Conservation (phyloP, 2,113 vertebrate species). For the Halcyon malimbica region DNA sequence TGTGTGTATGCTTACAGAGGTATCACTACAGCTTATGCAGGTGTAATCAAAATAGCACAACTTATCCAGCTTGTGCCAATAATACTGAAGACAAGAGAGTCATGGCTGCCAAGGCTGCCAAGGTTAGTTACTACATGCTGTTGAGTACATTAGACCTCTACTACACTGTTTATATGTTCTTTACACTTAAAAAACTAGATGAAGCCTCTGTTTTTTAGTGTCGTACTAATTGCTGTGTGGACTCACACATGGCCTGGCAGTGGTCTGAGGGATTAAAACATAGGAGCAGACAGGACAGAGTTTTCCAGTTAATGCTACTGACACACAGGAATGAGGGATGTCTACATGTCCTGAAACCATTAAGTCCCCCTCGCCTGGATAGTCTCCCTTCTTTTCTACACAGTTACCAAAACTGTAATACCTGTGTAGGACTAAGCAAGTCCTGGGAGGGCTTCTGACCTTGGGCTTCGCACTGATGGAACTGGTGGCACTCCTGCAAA, state of each 20-base stretch:
- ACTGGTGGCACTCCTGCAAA: neutral
- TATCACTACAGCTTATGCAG: neutral
- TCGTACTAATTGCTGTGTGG: neutral
- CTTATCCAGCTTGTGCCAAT: neutral
- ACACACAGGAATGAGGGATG: neutral
- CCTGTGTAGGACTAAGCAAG: neutral
- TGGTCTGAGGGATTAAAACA: neutral
- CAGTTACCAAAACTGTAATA: neutral
- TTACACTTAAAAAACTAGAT: neutral
- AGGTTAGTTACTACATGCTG: neutral
- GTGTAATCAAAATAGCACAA: neutral
- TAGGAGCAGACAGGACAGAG: neutral
- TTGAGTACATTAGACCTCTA: neutral
- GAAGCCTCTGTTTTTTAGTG: fast-evolving
- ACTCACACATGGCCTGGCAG: neutral
- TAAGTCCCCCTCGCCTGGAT: neutral
- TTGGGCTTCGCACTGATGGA: neutral
- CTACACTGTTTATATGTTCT: neutral
- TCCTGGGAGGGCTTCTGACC: neutral
- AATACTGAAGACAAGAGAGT: neutral
- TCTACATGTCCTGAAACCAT: fast-evolving
- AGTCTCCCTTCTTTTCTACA: neutral
- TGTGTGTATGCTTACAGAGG: neutral
- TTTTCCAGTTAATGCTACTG: neutral
- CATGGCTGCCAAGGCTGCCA: neutral